Percentiles rank a stretch among this genome's conserved stretches.
Evolutionary conservation across 2,888 invertebrate genomes (phyloP).

Genomic region (Ptycholaimellus sp.): DNA sequence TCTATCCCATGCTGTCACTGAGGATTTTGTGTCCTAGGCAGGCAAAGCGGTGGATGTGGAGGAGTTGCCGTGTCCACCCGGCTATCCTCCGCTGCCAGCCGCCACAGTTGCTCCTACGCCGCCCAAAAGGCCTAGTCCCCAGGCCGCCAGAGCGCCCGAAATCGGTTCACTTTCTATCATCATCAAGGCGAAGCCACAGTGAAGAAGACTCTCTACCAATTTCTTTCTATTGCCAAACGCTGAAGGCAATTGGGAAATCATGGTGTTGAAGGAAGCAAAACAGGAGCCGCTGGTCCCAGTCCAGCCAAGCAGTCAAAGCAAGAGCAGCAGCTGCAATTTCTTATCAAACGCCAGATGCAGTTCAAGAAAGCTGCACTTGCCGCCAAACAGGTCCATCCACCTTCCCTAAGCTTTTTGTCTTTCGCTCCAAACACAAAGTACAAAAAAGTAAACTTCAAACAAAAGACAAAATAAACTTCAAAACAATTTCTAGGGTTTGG

Average conservation of each 20-base stretch:
- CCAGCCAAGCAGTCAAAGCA: neutral
- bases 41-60: neutral
- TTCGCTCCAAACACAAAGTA: no score
- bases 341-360: neutral
- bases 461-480: no score
- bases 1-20: no score
- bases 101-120: neutral
- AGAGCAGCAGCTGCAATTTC: constrained; percentile 1
- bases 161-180: neutral
- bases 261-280: no score
- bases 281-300: neutral
- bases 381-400: neutral
- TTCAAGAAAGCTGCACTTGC: constrained; percentile 1
- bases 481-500: no score
- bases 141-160: neutral
- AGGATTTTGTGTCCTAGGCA: no score
- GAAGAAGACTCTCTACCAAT: neutral
- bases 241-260: no score
- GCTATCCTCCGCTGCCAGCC: neutral
- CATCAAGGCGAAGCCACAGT: neutral
- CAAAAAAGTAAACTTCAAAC: no score
- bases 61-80: constrained; percentile 1
- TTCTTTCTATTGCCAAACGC: neutral
- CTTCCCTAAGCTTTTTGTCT: no score
- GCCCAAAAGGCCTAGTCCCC: neutral